Evolutionary conservation across 2,797 vertebrate genomes (phyloP), one percentile per base, ranked within the genome.

Genomic region (Zenarchopterus dispar): DNA sequence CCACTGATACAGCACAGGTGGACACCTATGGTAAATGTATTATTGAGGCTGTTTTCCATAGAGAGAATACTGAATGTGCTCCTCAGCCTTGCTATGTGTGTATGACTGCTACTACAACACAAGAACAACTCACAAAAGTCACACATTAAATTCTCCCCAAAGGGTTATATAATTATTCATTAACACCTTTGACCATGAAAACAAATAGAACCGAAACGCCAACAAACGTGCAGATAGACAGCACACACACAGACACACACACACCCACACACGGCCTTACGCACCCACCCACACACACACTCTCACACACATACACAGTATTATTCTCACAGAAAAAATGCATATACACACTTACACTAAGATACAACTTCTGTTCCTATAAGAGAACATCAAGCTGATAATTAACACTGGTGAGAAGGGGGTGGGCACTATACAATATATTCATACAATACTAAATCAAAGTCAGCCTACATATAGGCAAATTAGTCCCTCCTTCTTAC

Each of bases 81-180:
- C 88, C 88, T 85, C 88, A 82, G 86, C 84, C 84, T 84, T 82
- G 87, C 80, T 75, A 81, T 82, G 81, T 82, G 88, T 87, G 82
- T 87, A 77, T 83, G 83, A 78, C 81, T 88, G 85, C 88, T 89
- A 90, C 83, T 78, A 92, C 85, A 81, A 91, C 89, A 89, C 90
- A 85, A 79, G 85, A 87, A 91, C 88, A 87, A 87, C 81, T 89
- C 87, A 90, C 86, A 75, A 77, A 85, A 88, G 77, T 90, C 86
- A 81, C 84, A 89, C 78, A 84, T 79, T 89, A 73, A 85, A 73
- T 73, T 66, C 39, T 75, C 69, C 83, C 80, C 26, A 18, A 56
- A 78, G 85, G 84, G 69, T 84, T 26, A 59, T 51, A 73, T 78
- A 78, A 82, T 77, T 90, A 70, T 87, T 87, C 78, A 59, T 80